Evolutionary conservation across 1,140 invertebrate species (phyloP).

Genomic region (Daktulosphaira vitifoliae): DNA sequence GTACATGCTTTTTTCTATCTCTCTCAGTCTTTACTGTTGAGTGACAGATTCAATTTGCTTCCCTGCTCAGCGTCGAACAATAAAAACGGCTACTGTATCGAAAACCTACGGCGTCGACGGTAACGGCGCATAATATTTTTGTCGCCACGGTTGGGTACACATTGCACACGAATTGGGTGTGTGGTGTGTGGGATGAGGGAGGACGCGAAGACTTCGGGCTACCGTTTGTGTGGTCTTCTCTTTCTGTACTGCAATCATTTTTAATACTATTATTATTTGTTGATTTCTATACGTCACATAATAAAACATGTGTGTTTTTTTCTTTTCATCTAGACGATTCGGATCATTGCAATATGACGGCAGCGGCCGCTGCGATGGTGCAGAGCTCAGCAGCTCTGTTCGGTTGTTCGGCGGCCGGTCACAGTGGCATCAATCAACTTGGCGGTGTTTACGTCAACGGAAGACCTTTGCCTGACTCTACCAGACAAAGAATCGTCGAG

Average conservation of each 20-base stretch:
- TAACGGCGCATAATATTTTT: background rate
- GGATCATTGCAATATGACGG: conserved; percentile 36
- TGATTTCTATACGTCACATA: conserved; percentile 38
- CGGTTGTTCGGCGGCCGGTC: conserved; percentile 71
- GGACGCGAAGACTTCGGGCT: background rate
- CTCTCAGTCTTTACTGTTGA: background rate
- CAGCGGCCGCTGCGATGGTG: conserved; percentile 37
- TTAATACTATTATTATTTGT: conserved; percentile 31
- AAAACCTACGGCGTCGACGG: conserved; percentile 1
- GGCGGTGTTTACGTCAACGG: conserved; percentile 98
- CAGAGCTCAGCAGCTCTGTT: conserved; percentile 50
- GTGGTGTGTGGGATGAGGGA: background rate
- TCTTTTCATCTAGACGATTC: conserved; percentile 35
- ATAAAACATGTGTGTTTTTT: background rate
- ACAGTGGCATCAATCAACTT: conserved; percentile 96
- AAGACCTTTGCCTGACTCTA: conserved; percentile 90
- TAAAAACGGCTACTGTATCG: conserved; percentile 26
- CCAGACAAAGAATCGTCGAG: conserved; percentile 95
- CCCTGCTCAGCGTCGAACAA: conserved; percentile 8
- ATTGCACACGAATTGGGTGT: background rate
- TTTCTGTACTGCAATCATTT: no score
- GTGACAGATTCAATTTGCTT: conserved; percentile 33
- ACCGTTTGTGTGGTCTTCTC: background rate
- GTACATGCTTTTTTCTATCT: background rate
- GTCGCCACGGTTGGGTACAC: conserved; percentile 11